Evolutionary conservation across 2,797 vertebrate genomes (phyloP).

Genomic region (Pangasius krempfi): DNA sequence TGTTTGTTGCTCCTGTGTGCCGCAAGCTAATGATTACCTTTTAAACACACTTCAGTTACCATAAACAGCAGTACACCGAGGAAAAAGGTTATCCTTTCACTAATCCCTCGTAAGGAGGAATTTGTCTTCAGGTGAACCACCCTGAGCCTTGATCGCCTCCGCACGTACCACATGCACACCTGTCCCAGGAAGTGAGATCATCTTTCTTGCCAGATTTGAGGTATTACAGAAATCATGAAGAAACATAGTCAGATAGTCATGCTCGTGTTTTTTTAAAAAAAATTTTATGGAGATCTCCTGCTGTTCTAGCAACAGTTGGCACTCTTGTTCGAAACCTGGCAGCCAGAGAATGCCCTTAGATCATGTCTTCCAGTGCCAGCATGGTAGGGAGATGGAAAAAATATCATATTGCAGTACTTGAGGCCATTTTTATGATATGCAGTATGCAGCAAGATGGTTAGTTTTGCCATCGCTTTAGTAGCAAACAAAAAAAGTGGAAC

Average conservation of each 20-base stretch:
- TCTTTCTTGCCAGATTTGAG: background rate
- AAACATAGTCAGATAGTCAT: constrained; percentile 5
- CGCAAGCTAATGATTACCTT: constrained; percentile 30
- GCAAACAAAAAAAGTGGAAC: background rate
- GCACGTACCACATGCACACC: constrained; percentile 19
- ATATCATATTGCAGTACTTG: constrained; percentile 22
- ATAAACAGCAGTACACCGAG: constrained; percentile 23
- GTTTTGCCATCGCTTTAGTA: background rate
- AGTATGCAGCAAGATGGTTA: constrained; percentile 4
- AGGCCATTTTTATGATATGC: constrained; percentile 20
- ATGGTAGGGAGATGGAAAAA: background rate
- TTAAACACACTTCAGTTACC: constrained; percentile 33
- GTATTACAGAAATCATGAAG: background rate
- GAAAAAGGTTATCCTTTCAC: constrained; percentile 29
- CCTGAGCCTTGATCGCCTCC: background rate
- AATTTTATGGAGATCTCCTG: constrained; percentile 15
- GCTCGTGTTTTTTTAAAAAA: background rate
- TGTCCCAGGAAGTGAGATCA: constrained; percentile 5
- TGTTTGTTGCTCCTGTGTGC: background rate
- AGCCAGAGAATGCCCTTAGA: constrained; percentile 27
- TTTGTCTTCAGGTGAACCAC: constrained; percentile 12
- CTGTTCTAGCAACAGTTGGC: constrained; percentile 50
- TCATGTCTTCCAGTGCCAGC: constrained; percentile 18
- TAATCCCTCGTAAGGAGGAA: constrained; percentile 16
- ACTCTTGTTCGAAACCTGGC: constrained; percentile 16